A percentile compares a stretch with the other conserved stretches of the same genome.
Conservation (phyloP, 2,797 vertebrate genomes). For the Eurystomus glaucurus region DNA sequence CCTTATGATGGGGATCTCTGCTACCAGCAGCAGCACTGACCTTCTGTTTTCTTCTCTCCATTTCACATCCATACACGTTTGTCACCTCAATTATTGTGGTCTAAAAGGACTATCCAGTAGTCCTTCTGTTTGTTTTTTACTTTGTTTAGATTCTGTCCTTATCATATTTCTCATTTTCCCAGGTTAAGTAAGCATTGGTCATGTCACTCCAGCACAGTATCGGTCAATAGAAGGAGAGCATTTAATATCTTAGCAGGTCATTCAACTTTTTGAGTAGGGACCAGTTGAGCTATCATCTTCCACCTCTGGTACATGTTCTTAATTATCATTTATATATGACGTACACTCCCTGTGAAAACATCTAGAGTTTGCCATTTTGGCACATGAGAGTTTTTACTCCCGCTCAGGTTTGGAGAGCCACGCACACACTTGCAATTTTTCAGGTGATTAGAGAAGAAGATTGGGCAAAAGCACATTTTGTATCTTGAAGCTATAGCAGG, state of each 20-base stretch:
- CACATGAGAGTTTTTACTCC: neutral
- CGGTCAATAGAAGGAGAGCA: neutral
- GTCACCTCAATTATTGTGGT: neutral
- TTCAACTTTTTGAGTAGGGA: neutral
- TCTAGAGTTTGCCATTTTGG: neutral
- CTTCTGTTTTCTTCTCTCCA: neutral
- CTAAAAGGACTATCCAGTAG: neutral
- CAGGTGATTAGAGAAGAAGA: neutral
- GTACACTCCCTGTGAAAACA: neutral
- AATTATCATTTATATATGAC: constrained; percentile 46
- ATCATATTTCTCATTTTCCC: neutral
- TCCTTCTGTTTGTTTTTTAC: fast-evolving
- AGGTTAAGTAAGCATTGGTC: neutral
- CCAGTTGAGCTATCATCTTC: neutral
- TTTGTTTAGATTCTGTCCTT: neutral
- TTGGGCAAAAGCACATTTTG: neutral
- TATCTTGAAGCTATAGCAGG: neutral
- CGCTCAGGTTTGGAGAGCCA: neutral
- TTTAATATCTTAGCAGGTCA: neutral
- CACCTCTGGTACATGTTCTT: neutral
- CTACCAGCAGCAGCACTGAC: neutral
- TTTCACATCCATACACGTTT: neutral
- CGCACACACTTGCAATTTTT: neutral
- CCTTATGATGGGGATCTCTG: neutral
- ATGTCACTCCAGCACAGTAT: neutral